Base-by-base conservation (phyloP, 2,113 vertebrate species). In the Sander lucioperca region DNA sequence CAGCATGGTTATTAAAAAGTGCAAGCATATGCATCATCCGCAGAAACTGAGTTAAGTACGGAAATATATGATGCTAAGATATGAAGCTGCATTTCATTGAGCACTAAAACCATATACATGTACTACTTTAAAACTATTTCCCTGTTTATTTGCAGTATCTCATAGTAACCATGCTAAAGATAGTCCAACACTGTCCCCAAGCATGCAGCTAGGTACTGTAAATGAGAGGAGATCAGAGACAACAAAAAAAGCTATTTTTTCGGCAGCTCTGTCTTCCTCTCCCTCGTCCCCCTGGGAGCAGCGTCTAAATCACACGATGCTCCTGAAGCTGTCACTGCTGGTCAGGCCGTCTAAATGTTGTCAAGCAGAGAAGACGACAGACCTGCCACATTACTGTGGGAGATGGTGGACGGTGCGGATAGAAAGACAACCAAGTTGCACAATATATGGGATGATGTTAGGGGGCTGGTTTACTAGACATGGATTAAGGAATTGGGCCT, bases 271-370 rank as follows among this genome's bases (percentile, higher is more conserved):
- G 59, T 45, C 71, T 77, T 74, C 58, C 67, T 68, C 27, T 66
- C 53, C 72, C 50, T 84, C 62, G 27, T 91, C 86, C 86, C 86
- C 84, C 21, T 53, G 83, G 79, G 90, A 80, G 45, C 56, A 45
- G 19, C 12, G 25, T 77, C 67, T 82, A 39, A 43, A 86, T 90
- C 77, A 83, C 80, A 83, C 51, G 5, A 45, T 25, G 61, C 83
- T 83, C 53, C 80, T 86, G 89, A 82, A 84, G 82, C 83, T 85
- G 89, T 88, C 87, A 86, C 64, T 83, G 85, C 80, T 77, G 79
- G 80, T 87, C 80, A 84, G 75, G n/a, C 27, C 58, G 9, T 80
- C 73, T 76, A 61, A 45, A 54, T 80, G 79, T 57, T 65, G 63
- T 45, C 61, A 61, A 45, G 77, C 76, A 76, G 63, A 70, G 70